phyloP scores from a whole-genome alignment of 2,797 vertebrate genomes.

The Syngnathus acus region DNA sequence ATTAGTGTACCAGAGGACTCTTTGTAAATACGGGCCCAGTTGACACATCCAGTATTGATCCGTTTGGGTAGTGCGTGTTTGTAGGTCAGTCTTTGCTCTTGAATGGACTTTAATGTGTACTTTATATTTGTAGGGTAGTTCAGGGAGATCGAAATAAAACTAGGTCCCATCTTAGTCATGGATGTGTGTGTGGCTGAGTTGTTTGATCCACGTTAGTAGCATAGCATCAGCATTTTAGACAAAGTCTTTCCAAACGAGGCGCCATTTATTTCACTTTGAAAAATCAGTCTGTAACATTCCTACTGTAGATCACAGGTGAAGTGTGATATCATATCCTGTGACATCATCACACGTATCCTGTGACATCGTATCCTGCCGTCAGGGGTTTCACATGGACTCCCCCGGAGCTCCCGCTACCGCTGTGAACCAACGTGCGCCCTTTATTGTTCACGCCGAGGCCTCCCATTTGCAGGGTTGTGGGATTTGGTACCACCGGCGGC shows the following conservation, averaged over 20 bases:
- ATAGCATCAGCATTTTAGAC: background rate
- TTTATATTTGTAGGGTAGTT: background rate
- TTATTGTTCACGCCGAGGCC: conserved; percentile 28
- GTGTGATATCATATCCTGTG: background rate
- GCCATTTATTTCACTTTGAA: background rate
- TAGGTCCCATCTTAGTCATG: background rate
- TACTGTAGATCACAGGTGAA: no score
- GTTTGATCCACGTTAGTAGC: background rate
- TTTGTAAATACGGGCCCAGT: background rate
- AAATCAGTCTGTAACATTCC: background rate
- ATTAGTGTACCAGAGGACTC: background rate
- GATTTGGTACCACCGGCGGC: conserved; percentile 35
- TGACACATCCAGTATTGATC: background rate
- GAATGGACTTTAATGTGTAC: conserved; percentile 4
- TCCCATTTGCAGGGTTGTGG: conserved; percentile 47
- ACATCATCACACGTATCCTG: conserved; percentile 71
- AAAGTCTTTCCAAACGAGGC: background rate
- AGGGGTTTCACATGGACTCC: conserved; percentile 37
- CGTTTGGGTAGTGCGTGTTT: background rate
- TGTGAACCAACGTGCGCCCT: conserved; percentile 39
- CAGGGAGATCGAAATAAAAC: background rate
- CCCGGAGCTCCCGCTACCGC: conserved; percentile 38
- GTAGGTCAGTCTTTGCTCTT: background rate
- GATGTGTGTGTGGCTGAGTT: background rate
- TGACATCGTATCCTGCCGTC: conserved; percentile 68